Conservation (phyloP, 2,888 invertebrate genomes). For the Linnaemya tessellans region DNA sequence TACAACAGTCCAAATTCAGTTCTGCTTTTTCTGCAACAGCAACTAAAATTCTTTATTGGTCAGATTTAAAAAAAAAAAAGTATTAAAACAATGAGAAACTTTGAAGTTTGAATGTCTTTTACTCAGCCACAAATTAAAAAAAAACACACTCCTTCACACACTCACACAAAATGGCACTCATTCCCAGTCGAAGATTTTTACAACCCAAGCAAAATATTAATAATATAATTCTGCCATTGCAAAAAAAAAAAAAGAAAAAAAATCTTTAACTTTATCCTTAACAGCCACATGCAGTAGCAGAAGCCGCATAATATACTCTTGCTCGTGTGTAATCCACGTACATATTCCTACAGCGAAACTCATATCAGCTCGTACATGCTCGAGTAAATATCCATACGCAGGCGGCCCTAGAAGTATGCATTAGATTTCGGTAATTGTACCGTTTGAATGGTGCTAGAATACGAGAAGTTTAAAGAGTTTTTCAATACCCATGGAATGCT, state of each 20-base stretch:
- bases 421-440: too few species aligned
- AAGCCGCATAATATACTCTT: conserved; percentile 20
- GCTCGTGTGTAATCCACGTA: conserved; percentile 21
- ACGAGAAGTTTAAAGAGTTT: too few species aligned
- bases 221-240: background rate
- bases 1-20: conserved; percentile 28
- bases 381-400: background rate
- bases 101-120: conserved; percentile 28
- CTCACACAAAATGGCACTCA: background rate
- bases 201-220: conserved; percentile 7
- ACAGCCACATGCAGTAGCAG: conserved; percentile 23
- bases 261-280: conserved; percentile 43
- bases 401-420: background rate
- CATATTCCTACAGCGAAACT: background rate
- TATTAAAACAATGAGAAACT: conserved; percentile 35
- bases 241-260: conserved; percentile 3
- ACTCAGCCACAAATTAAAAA: background rate
- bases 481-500: too few species aligned
- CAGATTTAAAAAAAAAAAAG: conserved; percentile 11
- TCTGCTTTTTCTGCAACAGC: conserved; percentile 22
- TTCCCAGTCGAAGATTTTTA: background rate
- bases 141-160: too few species aligned
- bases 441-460: too few species aligned
- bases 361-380: background rate
- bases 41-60: conserved; percentile 48